Evolutionary conservation across 2,113 vertebrate species (phyloP).

Genomic region (Hypanus sabinus): DNA sequence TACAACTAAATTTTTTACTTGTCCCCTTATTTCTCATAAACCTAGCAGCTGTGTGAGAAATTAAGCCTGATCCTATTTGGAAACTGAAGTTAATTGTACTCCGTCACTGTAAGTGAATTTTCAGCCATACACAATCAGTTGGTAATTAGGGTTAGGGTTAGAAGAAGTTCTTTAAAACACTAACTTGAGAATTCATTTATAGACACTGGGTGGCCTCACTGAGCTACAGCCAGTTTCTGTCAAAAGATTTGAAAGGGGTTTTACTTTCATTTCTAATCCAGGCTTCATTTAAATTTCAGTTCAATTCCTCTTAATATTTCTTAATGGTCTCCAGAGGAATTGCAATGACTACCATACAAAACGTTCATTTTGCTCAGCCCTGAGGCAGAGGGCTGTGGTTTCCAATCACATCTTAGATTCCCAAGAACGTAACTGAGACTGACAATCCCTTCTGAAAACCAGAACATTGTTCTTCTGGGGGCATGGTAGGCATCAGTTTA

Average conservation of each 20-base stretch:
- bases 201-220: constrained; percentile 14
- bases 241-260: neutral
- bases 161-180: no score
- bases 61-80: neutral
- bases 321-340: neutral
- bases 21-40: neutral
- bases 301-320: neutral
- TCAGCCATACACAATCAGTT: neutral
- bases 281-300: neutral
- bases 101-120: neutral
- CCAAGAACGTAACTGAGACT: neutral
- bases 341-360: neutral
- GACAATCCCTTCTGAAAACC: neutral
- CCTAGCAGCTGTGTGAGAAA: neutral
- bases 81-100: neutral
- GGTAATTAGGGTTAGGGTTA: no score
- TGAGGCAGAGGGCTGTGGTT: neutral
- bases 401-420: no score
- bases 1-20: neutral
- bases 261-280: neutral
- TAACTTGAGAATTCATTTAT: neutral
- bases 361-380: neutral
- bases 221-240: neutral
- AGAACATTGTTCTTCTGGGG: no score
- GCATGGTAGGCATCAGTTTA: no score